Evolutionary conservation across 2,888 invertebrate species (phyloP).

Genomic region (Torymus tubicola): DNA sequence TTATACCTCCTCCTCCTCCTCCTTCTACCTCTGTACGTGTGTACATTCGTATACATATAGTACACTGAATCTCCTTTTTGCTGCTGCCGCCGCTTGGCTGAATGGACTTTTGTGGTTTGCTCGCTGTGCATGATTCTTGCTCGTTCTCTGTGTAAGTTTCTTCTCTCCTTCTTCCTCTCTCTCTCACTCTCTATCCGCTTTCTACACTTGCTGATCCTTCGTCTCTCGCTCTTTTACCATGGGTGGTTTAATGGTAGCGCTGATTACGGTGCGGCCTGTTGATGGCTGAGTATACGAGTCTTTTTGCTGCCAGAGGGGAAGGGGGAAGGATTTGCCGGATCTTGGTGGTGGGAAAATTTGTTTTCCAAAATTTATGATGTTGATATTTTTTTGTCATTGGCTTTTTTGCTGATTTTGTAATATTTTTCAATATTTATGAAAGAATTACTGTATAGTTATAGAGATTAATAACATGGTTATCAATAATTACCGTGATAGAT

Average conservation of each 20-base stretch:
- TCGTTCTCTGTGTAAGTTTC: neutral
- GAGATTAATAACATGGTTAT: too few species aligned
- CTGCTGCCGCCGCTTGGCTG: conserved; percentile 7
- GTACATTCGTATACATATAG: neutral
- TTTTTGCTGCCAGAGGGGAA: neutral
- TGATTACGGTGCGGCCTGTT: conserved; percentile 38
- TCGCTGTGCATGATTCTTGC: conserved; percentile 23
- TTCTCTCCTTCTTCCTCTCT: conserved; percentile 9
- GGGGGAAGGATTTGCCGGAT: conserved; percentile 28
- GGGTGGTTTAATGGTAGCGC: conserved; percentile 31
- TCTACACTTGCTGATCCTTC: conserved; percentile 2
- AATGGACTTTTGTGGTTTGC: conserved; percentile 50
- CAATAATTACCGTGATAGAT: too few species aligned
- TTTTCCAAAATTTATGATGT: too few species aligned
- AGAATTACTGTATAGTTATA: too few species aligned
- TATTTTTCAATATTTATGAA: too few species aligned
- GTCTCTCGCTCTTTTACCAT: conserved; percentile 13
- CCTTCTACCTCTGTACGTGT: neutral
- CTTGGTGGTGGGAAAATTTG: conserved; percentile 1
- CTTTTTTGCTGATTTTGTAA: too few species aligned
- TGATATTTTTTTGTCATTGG: too few species aligned
- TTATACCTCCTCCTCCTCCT: neutral
- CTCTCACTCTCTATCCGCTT: neutral
- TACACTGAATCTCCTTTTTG: neutral
- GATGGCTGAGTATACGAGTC: conserved; percentile 20